phyloP scores from a whole-genome alignment of 2,797 vertebrate species.

The Erithacus rubecula region DNA sequence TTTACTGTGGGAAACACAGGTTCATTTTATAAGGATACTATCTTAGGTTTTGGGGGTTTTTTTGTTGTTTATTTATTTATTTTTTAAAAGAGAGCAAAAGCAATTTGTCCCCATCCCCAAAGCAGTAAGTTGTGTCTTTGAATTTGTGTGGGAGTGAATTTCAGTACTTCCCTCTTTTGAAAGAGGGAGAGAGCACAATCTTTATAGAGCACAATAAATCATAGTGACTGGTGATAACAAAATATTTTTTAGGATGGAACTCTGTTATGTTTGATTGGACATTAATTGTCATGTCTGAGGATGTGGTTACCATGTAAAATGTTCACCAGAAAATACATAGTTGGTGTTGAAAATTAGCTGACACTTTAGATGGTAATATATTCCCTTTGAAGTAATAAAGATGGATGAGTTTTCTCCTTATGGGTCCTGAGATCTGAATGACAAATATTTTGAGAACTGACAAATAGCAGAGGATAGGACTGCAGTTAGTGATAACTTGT shows the following conservation, averaged over 20 bases:
- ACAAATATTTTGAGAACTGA: slow-evolving; percentile 4
- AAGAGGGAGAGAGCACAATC: background rate
- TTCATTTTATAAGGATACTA: background rate
- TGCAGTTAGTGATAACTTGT: background rate
- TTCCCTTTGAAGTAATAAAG: slow-evolving; percentile 35
- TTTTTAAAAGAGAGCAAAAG: background rate
- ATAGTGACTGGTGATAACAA: slow-evolving; percentile 1
- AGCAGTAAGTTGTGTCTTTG: background rate
- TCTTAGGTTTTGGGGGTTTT: too few species aligned
- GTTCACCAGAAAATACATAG: background rate
- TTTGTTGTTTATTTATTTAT: background rate
- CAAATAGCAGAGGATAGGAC: background rate
- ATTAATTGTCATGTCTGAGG: slow-evolving; percentile 6
- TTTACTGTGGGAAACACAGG: background rate
- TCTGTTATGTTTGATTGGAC: slow-evolving; percentile 30
- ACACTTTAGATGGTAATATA: slow-evolving; percentile 24
- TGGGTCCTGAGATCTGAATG: background rate
- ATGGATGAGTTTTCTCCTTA: slow-evolving; percentile 42
- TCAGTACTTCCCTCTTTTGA: background rate
- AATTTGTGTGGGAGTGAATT: background rate
- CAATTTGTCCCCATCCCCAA: background rate
- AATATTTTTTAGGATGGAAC: slow-evolving; percentile 25
- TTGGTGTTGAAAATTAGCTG: slow-evolving; percentile 40
- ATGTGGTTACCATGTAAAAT: slow-evolving; percentile 20
- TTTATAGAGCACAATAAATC: slow-evolving; percentile 12